Evolutionary conservation across 2,797 vertebrate species (phyloP), one percentile per base, ranked within the genome.

Genomic region (Gila robusta): DNA sequence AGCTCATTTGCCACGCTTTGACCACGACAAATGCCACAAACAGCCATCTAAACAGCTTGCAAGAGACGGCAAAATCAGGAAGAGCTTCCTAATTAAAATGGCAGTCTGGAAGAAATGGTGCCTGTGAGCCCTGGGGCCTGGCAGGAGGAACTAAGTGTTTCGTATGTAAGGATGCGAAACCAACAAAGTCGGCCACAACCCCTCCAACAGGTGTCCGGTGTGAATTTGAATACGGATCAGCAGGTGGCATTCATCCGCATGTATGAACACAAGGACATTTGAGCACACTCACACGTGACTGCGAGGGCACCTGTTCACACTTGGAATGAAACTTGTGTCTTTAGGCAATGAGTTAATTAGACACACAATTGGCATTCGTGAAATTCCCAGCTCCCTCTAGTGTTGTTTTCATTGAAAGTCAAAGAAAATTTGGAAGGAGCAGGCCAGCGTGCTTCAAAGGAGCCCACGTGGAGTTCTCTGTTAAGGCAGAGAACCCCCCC

Each of bases 301-400:
- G 69, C 64, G 32, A 66, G 87, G 62, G 41, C 83, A 84, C 73
- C 87, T 92, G 91, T 87, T 92, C 87, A 88, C 86, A 83, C 88
- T 81, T 17, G 67, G 77, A 41, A 64, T 0, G 17, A 44, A 82
- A 81, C 85, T 77, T 89, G 64, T 89, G 91, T 91, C 92, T 93
- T 91, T 79, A 91, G 91, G 93, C 91, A 89, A 90, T 81, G 83
- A 86, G 92, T 94, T 94, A 95, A 94, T 94, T 92, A 93, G 91
- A 86, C 87, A 90, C 78, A 79, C 82, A 59, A 87, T 87, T 79
- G 73, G 86, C 88, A 88, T 90, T 86, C 83, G 70, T 67, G 52
- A 88, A 90, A 90, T 91, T 90, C 90, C 91, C 85, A 79, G 83
- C 41, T 70, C 81, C 79, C 62, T 28, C 59, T 72, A 81, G 44